phyloP scores from a whole-genome alignment of 2,888 invertebrate genomes.

The Sinelater perroti region DNA sequence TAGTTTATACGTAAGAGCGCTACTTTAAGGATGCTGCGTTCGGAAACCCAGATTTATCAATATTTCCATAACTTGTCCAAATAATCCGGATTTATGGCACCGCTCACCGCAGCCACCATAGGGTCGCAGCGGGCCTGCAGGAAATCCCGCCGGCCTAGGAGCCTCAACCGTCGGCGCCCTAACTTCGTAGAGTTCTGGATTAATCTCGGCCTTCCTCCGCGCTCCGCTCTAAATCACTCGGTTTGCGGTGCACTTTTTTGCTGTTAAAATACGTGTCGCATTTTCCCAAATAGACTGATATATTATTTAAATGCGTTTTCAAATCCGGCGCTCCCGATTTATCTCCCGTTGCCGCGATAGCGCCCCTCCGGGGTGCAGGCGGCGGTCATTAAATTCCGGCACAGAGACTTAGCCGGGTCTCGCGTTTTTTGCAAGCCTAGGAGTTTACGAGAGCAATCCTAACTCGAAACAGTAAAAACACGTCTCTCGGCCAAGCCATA shows the following conservation, averaged over 20 bases:
- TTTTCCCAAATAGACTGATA: constrained; percentile 52
- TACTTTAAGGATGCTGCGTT: too few species aligned
- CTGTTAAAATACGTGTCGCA: constrained; percentile 50
- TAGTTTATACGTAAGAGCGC: too few species aligned
- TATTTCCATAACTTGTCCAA: constrained; percentile 26
- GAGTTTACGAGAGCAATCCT: too few species aligned
- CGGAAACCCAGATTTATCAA: constrained; percentile 25
- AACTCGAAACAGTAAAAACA: too few species aligned
- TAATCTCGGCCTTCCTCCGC: constrained; percentile 50
- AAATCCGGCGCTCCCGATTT: too few species aligned
- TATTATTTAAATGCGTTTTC: constrained; percentile 44
- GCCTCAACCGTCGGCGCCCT: constrained; percentile 37
- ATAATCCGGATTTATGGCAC: constrained; percentile 24
- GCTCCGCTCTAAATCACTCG: constrained; percentile 51
- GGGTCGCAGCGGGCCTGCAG: constrained; percentile 3
- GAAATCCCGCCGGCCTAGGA: constrained; percentile 17
- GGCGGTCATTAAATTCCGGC: constrained; percentile 17
- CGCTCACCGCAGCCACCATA: constrained; percentile 10
- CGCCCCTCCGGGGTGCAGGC: too few species aligned
- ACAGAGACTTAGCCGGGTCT: constrained; percentile 23
- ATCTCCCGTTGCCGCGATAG: too few species aligned
- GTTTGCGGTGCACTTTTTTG: constrained; percentile 50
- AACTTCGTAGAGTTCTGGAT: constrained; percentile 49
- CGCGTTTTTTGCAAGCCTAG: constrained; percentile 22
- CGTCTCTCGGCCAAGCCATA: too few species aligned